Evolutionary conservation across 2,113 vertebrate species (phyloP), one percentile per base, ranked within the genome.

Genomic region (Zosterops hypoxanthus): DNA sequence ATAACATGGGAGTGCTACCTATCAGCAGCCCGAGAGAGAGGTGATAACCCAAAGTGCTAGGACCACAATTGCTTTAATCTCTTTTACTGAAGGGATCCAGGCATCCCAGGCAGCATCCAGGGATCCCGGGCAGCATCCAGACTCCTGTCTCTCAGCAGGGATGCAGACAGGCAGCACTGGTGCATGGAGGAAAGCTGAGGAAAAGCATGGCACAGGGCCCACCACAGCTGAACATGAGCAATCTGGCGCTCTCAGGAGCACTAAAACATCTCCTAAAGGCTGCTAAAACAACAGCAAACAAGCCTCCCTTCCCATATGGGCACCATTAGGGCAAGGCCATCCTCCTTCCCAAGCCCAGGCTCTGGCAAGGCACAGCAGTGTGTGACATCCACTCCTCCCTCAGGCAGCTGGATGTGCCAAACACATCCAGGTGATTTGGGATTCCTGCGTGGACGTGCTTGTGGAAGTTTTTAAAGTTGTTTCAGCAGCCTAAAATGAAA

Each of bases 1-100:
- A 1, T 21, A 5, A 18, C 36, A 72, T 0, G 10, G 57, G 19
- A 2, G 1, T 0, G 4, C 23, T 29, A 26, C 63, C 70, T 12
- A 39, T 14, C 42, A 46, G 61, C 57, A 61, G 50, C 36, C 71
- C 25, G 50, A 76, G 55, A 55, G 41, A 53, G 29, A 42, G 33
- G 29, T 0, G 0, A 13, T 10, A 42, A 41, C 29, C 13, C 33
- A 1, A 20, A 75, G 26, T 3, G 23, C 49, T 18, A 8, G 28
- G 11, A 33, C 17, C 17, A 55, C n/a, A 24, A 9, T 3, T 53
- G 49, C 28, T 81, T 68, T 44, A 24, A 52, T n/a, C 60, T 19
- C 14, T 36, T 28, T 42, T 25, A 9, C 1, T 3, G 2, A 60
- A 50, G 31, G 28, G 34, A 84, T 57, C 6, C 69, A 42, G 47